Evolutionary conservation across 2,113 vertebrate genomes (phyloP), one percentile per base, ranked within the genome.

Genomic region (Hemibates koningsi): DNA sequence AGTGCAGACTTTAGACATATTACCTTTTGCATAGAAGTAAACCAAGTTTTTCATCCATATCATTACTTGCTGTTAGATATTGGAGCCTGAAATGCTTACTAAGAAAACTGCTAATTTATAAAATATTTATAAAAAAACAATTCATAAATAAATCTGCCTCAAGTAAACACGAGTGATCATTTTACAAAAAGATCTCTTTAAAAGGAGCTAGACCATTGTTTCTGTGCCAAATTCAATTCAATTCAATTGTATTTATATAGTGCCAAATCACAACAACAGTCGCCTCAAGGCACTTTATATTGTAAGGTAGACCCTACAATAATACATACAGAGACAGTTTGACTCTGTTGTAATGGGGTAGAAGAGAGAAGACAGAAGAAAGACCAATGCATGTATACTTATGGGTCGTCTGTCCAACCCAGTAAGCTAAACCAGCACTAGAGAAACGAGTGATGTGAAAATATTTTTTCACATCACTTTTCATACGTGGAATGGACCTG

Each of bases 161-260:
- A 76, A 76, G 16, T 48, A 21, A 21, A 48, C 68, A 48, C 0
- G 4, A 76, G 41, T 7, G 24, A 32, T 76, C 43, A 48, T 32
- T 50, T 76, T 32, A 5, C 6, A 76, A 48, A 76, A 27, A 17
- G 14, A 45, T 48, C 21, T 66, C 34, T 66, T 66, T 13, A 66
- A 66, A 66, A 66, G 21, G 61, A 38, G 61, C 19, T 38, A 38
- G 61, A 38, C 6, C 61, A 66, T 38, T 66, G 61, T 66, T 66
- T 13, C 19, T 13, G 0, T 66, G 34, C 17, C 32, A 12, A 36
- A 17, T 34, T 61, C 27, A 59, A 29, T 59, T 59, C 56, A 59
- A 0, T 59, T 61, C 29, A 63, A 0, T 34, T 63, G 16, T 63
- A 34, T 63, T 11, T 34, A 63, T 11, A 1, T 19, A 19, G 9